A percentile compares a stretch with the other conserved stretches of the same genome.
These are phyloP conservation scores for Tolypeutes matacus DNA, from an alignment of 2,797 vertebrate species.

Conservation along the genomic window DNA sequence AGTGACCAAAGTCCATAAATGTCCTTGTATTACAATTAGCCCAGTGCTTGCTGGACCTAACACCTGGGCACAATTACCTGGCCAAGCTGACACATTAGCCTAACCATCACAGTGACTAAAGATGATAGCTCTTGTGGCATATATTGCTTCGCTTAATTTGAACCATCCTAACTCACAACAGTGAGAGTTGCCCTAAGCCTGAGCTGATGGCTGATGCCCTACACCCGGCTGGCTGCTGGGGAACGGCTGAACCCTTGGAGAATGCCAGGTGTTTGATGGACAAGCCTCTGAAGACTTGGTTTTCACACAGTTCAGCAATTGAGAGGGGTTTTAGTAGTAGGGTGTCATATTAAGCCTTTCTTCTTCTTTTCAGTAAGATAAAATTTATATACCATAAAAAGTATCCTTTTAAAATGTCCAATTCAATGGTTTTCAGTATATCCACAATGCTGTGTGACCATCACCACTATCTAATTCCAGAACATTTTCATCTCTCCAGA, in stretches of 20 bases:
- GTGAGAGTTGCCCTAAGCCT: neutral
- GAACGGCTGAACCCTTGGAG: neutral
- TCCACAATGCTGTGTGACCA: neutral
- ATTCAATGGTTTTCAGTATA: neutral
- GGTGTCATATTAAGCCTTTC: neutral
- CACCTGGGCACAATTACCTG: too few relatives aligned
- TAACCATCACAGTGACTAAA: neutral
- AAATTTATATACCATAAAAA: conserved; percentile 14
- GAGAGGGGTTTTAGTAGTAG: neutral
- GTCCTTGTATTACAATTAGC: too few relatives aligned
- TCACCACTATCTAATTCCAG: neutral
- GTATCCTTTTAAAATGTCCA: neutral
- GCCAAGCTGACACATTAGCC: too few relatives aligned
- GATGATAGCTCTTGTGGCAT: neutral
- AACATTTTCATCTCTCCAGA: neutral
- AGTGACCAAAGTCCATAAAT: too few relatives aligned
- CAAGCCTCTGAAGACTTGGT: conserved; percentile 13
- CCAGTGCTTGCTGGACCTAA: too few relatives aligned
- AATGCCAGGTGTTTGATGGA: conserved; percentile 30
- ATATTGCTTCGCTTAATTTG: neutral
- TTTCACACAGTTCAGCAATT: conserved; percentile 45
- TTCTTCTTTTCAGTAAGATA: neutral
- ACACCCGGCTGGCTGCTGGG: neutral
- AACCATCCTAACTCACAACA: neutral
- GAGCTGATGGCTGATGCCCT: neutral